Percentiles rank a stretch among this genome's conserved stretches.
Evolutionary conservation across 2,888 invertebrate genomes (phyloP).

Genomic region (Andricus quercusramuli): DNA sequence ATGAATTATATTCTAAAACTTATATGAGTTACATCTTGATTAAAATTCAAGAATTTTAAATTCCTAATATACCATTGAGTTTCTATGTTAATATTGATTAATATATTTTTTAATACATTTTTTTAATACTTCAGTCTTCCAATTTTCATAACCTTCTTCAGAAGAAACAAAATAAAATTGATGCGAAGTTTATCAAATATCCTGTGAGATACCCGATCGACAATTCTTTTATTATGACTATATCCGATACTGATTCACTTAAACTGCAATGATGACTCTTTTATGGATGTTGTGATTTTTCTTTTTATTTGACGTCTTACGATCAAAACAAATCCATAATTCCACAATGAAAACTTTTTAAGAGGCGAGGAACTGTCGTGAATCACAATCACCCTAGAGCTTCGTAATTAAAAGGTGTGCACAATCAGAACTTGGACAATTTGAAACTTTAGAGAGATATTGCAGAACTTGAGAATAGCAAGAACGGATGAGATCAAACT

Average conservation of each 20-base stretch:
- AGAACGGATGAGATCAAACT: constrained; percentile 6
- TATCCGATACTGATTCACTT: background rate
- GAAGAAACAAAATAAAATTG: too few species aligned
- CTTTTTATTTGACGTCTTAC: background rate
- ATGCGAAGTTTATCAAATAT: too few species aligned
- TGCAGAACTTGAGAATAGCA: constrained; percentile 14
- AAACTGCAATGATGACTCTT: background rate
- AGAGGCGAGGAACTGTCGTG: background rate
- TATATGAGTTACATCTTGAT: too few species aligned
- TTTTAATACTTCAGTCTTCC: too few species aligned
- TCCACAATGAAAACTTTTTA: constrained; percentile 3
- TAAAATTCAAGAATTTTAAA: too few species aligned
- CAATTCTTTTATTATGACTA: background rate
- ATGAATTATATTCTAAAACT: too few species aligned
- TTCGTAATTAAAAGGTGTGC: constrained; percentile 30
- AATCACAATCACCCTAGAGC: constrained; percentile 1
- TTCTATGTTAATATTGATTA: too few species aligned
- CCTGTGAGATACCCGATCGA: too few species aligned
- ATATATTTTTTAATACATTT: too few species aligned
- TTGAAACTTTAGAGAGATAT: constrained; percentile 36
- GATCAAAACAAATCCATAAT: constrained; percentile 15
- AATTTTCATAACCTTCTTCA: too few species aligned
- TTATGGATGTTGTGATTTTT: background rate
- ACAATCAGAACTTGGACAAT: constrained; percentile 31
- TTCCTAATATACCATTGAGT: too few species aligned